Conservation (phyloP, 2,888 invertebrate species). For the Lasioglossum morio region DNA sequence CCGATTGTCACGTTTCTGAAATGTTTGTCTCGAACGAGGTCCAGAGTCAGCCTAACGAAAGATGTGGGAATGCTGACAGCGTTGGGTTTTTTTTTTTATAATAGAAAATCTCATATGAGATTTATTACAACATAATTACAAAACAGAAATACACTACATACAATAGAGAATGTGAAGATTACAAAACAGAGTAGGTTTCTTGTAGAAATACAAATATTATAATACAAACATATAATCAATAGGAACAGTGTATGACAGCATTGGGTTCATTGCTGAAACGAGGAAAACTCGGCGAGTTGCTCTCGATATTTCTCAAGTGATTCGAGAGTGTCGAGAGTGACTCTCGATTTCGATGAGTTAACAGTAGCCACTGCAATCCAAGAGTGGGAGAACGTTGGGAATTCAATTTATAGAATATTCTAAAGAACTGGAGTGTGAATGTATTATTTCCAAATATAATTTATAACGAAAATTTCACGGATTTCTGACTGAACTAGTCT, state of each 20-base stretch:
- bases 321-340: background rate
- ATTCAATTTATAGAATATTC: background rate
- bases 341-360: background rate
- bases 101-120: no score
- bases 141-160: no score
- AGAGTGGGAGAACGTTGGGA: background rate
- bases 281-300: background rate
- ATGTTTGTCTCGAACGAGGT: background rate
- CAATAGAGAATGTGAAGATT: no score
- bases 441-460: background rate
- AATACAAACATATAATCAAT: no score
- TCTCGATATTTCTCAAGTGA: background rate
- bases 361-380: background rate
- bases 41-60: background rate
- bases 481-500: background rate
- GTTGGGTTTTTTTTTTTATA: no score
- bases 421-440: background rate
- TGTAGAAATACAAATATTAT: no score
- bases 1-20: background rate
- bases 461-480: background rate
- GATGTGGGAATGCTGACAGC: background rate
- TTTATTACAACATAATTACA: no score
- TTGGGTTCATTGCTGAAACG: background rate
- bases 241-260: no score
- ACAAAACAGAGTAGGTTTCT: no score